phyloP scores from a whole-genome alignment of 2,888 invertebrate genomes.

The Cynaeus angustus region DNA sequence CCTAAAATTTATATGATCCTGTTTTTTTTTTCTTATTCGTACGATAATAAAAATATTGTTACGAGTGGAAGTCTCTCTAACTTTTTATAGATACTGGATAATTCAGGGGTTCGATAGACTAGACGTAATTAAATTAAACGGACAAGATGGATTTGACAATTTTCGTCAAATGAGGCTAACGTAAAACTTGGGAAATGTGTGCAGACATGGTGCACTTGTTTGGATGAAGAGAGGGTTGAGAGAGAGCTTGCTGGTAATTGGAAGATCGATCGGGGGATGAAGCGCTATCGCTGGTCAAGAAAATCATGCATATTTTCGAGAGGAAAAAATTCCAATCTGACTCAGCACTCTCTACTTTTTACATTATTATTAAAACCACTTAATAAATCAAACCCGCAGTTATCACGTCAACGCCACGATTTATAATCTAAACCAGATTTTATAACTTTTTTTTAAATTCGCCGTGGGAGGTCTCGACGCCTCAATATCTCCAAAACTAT shows the following conservation, averaged over 20 bases:
- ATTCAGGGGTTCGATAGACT: conserved; percentile 41
- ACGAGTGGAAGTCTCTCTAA: conserved; percentile 44
- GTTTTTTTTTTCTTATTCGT: conserved; percentile 59
- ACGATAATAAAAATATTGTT: conserved; percentile 58
- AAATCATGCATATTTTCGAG: no score
- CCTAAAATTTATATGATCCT: conserved; percentile 67
- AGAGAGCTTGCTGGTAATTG: conserved; percentile 9
- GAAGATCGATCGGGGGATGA: conserved; percentile 3
- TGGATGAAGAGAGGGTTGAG: not conserved
- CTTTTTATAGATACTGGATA: conserved; percentile 46
- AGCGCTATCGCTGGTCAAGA: no score
- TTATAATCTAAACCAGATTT: no score
- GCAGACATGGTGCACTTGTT: conserved; percentile 9
- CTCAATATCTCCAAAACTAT: not conserved
- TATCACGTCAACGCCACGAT: no score
- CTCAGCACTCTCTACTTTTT: no score
- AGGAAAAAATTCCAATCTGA: no score
- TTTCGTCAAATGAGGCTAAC: not conserved
- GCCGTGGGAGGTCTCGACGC: conserved; percentile 3
- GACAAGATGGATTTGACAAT: conserved; percentile 31
- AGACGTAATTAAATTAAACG: conserved; percentile 42
- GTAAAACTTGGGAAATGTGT: conserved; percentile 8
- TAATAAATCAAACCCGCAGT: no score
- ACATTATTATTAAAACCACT: no score
- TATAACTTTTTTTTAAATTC: no score